Base-by-base conservation (phyloP, 35 echinoderm and acorn worm genomes). In the Chiridota heheva region DNA sequence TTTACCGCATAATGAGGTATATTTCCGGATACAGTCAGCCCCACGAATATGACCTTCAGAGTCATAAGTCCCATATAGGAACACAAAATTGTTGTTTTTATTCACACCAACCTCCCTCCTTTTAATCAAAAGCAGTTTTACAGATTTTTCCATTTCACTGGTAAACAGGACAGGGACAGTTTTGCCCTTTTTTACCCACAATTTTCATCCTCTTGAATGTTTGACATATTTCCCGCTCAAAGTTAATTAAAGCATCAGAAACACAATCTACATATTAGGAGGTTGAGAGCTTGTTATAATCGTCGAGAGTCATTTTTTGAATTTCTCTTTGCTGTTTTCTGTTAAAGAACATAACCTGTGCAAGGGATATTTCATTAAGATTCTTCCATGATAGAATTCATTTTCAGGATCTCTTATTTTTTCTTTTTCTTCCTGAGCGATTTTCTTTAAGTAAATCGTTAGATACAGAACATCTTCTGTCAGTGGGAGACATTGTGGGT, bases 331-430 rank as follows among this genome's bases (percentile, higher is more conserved):
- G 61, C 32, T 75, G 62, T 43, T 61, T 91, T 56, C 89, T 74
- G 40, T 91, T 86, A 45, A 91, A 91, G 12, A 91, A 24, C 28
- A 91, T 46, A 2, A 83, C 42, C 49, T 91, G 82, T 7, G 70
- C 62, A 33, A 91, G 39, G 22, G 35, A 47, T 8, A 46, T 45
- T 44, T 48, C 34, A 42, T 40, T 42, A 8, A 40, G 37, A 3
- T 31, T n/a, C 18, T 40, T 70, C 34, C 67, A 40, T 42, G 67
- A 38, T 42, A 18, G 3, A n/a, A 38, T 2, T 2, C 13, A 18
- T 5, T 1, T 42, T 42, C 37, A 70, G 40, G 31, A n/a, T 2
- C 37, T 18, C 2, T 38, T 6, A 13, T 38, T 70, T 37, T 42
- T 70, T 40, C 24, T 16, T 2, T 38, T 40, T 40, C 15, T 70